Base-by-base conservation (phyloP, 1,140 invertebrate species). In the Coenobita brevimanus region DNA sequence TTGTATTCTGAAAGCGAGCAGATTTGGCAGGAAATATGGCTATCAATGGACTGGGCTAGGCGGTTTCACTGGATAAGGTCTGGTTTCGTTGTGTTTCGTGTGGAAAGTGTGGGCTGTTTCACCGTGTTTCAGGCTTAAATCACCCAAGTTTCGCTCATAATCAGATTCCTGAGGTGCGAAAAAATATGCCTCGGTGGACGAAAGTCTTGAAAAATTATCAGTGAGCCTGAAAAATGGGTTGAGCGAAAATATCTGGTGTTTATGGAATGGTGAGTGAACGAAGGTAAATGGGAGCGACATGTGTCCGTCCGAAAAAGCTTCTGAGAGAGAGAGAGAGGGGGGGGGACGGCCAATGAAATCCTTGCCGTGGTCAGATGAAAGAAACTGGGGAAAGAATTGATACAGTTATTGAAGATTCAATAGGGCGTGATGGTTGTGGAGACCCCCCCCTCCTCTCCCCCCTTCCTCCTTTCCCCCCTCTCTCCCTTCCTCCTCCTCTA, bases 21-120 rank as follows among this genome's bases (percentile, higher is more conserved):
- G 85, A 87, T 87, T 87, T 87, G 76, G 85, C 85, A 87, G 85
- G 85, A 87, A 87, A 87, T 87, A 87, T 87, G 85, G 76, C 85
- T 71, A 87, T 87, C 85, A 87, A 87, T 87, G 71, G 85, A 87
- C 62, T 81, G 33, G 60, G 85, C 50, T 62, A 64, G 76, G 67
- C 64, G n/a, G 81, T 83, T 73, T 67, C 81, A 27, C 67, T 57
- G 27, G 36, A 38, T 15, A 50, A 69, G 54, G 50, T 33, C 30
- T 17, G 21, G 30, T 79, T 79, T 46, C n/a, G 17, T 17, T n/a
- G n/a, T n/a, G n/a, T n/a, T n/a, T n/a, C n/a, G n/a, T n/a, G n/a
- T n/a, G n/a, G n/a, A n/a, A n/a, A n/a, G n/a, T n/a, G n/a, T n/a
- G n/a, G n/a, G n/a, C n/a, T n/a, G n/a, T n/a, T n/a, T n/a, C n/a